Conservation (phyloP, 2,113 vertebrate species). For the Phocoena sinus region DNA sequence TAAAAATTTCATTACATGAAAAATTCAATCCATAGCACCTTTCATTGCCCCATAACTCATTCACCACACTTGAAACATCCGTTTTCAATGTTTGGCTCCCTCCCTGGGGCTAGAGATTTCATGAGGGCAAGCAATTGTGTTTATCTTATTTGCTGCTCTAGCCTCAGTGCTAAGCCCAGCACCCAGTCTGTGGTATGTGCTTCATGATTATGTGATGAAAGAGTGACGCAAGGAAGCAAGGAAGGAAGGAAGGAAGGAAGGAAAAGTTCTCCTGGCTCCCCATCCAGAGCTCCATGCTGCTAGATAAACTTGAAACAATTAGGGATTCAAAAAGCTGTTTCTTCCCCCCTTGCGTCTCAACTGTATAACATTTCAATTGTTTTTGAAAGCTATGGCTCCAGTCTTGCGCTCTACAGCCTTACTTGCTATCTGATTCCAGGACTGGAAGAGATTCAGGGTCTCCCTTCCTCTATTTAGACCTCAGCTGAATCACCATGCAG, state of each 20-base stretch:
- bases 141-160: background rate
- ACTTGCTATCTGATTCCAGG: background rate
- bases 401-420: background rate
- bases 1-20: background rate
- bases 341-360: background rate
- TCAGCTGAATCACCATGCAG: background rate
- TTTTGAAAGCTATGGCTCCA: background rate
- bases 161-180: background rate
- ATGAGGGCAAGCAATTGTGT: background rate
- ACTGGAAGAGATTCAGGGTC: background rate
- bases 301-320: background rate
- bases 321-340: background rate
- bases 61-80: background rate
- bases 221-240: background rate
- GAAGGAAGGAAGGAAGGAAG: background rate
- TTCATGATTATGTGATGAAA: background rate
- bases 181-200: background rate
- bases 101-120: background rate
- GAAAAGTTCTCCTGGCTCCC: background rate
- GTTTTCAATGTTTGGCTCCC: background rate
- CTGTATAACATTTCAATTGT: background rate
- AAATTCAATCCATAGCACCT: background rate
- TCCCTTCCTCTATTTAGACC: background rate
- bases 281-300: background rate
- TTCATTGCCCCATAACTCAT: background rate